Base-by-base conservation (phyloP, 2,113 vertebrate genomes). In the Phalacrocorax pelagicus region DNA sequence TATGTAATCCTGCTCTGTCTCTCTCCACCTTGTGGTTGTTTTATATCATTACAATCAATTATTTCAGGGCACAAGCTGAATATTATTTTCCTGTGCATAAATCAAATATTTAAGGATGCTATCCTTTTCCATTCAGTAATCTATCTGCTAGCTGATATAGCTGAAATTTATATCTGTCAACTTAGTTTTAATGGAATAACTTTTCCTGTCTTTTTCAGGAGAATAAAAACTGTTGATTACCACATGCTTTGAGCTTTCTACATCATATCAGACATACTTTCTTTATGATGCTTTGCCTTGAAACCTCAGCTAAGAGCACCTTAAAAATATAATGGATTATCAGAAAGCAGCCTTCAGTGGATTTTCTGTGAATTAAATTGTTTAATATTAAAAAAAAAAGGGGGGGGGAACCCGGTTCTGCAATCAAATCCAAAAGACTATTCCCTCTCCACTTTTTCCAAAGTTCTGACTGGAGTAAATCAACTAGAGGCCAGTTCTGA, bases 1-100 rank as follows among this genome's bases (percentile, higher is more conserved):
- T 49, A 30, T n/a, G 38, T 34, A 74, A 78, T 82, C 40, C 34
- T 57, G 24, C 55, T 84, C 40, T 62, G 24, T 89, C 30, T 96
- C 55, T 79, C 94, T 72, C 89, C 74, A 97, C 73, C 88, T 59
- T 72, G 81, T 96, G 83, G 85, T 51, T 71, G 29, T 58, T 97
- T 90, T 58, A 1, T 58, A 80, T 57, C 2, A 13, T 42, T 92
- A 38, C 75, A 93, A 49, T 3, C 22, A 92, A 80, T 88, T 85
- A 55, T 91, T 87, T 70, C 40, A 61, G 18, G 19, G 23, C 29
- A 69, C 22, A 70, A 34, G 6, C 12, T 32, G 19, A 61, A 14
- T 9, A 1, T 55, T 26, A 5, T 13, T 54, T 58, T 55, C 17
- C 7, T 19, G 2, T 11, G 21, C 8, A 40, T 44, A 88, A 77